These are phyloP conservation scores for Brachyptera risi DNA, from an alignment of 2,888 invertebrate species.

Conservation along the genomic window DNA sequence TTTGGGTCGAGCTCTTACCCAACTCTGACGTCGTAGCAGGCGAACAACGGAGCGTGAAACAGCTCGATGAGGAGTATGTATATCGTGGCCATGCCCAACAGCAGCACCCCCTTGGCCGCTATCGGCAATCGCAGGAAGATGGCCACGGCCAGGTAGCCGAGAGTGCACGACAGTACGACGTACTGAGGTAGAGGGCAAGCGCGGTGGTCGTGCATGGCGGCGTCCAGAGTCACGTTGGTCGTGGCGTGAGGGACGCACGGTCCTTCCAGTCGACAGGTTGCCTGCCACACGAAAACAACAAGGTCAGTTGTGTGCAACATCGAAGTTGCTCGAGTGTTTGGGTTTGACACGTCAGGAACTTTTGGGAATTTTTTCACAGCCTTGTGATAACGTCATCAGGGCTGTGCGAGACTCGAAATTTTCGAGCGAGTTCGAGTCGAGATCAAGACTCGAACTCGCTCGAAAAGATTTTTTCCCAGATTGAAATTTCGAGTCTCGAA, in stretches of 20 bases:
- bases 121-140: conserved; percentile 81
- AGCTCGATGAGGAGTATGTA: conserved; percentile 76
- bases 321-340: too few species aligned
- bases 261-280: conserved; percentile 57
- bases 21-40: conserved; percentile 69
- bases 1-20: too few species aligned
- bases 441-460: too few species aligned
- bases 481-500: too few species aligned
- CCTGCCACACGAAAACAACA: conserved; percentile 48
- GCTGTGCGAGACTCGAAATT: too few species aligned
- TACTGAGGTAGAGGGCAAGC: conserved; percentile 84
- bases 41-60: conserved; percentile 74
- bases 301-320: too few species aligned
- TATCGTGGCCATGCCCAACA: conserved; percentile 72
- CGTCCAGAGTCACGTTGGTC: conserved; percentile 51
- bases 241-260: conserved; percentile 50
- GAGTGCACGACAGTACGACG: conserved; percentile 76
- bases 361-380: too few species aligned
- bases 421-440: too few species aligned
- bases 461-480: too few species aligned
- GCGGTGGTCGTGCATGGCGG: conserved; percentile 58
- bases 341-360: too few species aligned
- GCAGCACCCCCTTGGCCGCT: conserved; percentile 71
- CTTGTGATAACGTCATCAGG: too few species aligned
- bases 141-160: conserved; percentile 80